Conservation (phyloP, 2,797 vertebrate species). For the Pseudochirops cupreus region DNA sequence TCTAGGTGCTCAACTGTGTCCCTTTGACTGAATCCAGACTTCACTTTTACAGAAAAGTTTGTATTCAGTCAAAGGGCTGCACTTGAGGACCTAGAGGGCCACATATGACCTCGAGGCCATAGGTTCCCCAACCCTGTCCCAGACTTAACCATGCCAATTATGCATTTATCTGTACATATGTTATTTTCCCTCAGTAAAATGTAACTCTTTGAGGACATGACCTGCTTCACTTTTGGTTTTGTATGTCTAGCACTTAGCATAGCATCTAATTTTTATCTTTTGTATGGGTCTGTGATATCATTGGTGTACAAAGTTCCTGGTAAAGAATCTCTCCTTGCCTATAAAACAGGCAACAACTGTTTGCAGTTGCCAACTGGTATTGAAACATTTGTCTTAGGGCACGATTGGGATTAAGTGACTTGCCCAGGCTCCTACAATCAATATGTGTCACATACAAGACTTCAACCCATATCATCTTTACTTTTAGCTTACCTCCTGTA, state of each 20-base stretch:
- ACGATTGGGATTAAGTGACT: background rate
- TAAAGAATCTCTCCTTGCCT: background rate
- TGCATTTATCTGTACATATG: background rate
- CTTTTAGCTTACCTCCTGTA: background rate
- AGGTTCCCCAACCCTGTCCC: no score
- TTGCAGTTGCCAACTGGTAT: background rate
- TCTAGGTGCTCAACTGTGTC: no score
- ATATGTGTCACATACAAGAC: background rate
- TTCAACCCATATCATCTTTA: background rate
- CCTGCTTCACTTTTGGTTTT: background rate
- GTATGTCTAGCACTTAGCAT: background rate
- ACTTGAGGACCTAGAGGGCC: no score
- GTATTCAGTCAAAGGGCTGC: no score
- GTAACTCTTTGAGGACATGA: background rate
- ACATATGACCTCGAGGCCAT: no score
- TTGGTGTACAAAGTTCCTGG: background rate
- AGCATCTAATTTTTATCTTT: background rate
- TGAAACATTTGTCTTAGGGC: background rate
- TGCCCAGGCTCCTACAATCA: background rate
- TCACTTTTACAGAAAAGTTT: no score
- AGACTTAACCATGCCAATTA: background rate
- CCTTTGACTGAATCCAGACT: no score
- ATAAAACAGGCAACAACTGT: background rate
- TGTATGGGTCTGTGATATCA: background rate
- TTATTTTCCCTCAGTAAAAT: background rate